Evolutionary conservation across 1,140 invertebrate species (phyloP).

Genomic region (Drosophila malerkotliana): DNA sequence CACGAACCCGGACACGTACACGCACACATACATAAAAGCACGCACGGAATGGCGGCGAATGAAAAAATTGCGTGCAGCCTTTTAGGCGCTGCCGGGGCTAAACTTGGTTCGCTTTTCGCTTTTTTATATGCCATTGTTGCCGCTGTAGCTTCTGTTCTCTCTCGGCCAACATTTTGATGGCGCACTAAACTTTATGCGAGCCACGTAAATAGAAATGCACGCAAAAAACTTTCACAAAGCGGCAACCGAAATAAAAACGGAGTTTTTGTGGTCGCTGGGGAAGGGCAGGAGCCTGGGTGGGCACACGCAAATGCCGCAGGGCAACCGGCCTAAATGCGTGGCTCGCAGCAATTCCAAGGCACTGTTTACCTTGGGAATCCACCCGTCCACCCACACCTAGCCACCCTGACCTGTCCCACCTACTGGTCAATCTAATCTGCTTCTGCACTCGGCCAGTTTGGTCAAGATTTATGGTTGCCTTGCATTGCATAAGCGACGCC

Average conservation of each 20-base stretch:
- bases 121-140: slow-evolving; percentile 48
- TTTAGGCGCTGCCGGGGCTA: slow-evolving; percentile 60
- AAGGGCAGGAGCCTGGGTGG: not conserved
- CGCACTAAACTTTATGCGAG: slow-evolving; percentile 72
- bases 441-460: slow-evolving; percentile 51
- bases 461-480: slow-evolving; percentile 68
- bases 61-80: slow-evolving; percentile 76
- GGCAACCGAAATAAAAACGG: slow-evolving; percentile 31
- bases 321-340: slow-evolving; percentile 36
- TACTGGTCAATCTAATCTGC: slow-evolving; percentile 60
- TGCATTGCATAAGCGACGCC: slow-evolving; percentile 72
- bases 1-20: slow-evolving; percentile 1
- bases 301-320: slow-evolving; percentile 42
- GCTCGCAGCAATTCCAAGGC: slow-evolving; percentile 23
- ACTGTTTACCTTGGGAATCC: slow-evolving; percentile 39
- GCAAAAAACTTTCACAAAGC: slow-evolving; percentile 60
- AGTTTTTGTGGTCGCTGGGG: not conserved
- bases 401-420: slow-evolving; percentile 12
- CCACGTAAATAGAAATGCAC: slow-evolving; percentile 78
- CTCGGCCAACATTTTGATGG: slow-evolving; percentile 62
- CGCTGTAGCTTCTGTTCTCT: slow-evolving; percentile 18
- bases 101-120: slow-evolving; percentile 21
- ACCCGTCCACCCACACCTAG: not conserved
- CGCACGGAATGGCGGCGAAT: slow-evolving; percentile 57
- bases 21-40: slow-evolving; percentile 13